Evolutionary conservation across 2,888 invertebrate species (phyloP), one percentile per base, ranked within the genome.

Genomic region (Calliphora vomitoria): DNA sequence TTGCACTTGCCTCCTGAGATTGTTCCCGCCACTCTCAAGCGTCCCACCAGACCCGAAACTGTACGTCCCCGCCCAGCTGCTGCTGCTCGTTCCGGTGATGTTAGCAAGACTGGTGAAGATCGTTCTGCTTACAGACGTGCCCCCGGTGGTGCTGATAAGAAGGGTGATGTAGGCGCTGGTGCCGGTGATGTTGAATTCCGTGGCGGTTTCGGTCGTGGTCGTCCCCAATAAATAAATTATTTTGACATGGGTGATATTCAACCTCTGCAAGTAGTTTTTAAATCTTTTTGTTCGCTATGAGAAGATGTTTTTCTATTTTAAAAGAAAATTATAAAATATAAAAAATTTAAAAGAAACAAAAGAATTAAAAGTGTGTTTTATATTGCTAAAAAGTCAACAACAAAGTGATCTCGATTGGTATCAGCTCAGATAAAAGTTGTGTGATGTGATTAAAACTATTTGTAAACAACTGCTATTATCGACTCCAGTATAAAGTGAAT

Each of bases 1-100:
- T 95, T 99, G 89, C 99, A 99, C 93, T 95, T 99, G 92, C 99
- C 99, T 10, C 97, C 99, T 89, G 99, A 99, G 96, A 99, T 99
- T 94, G 99, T 99, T 50, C 99, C 99, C 55, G 97, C 99, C 2
- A 99, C 99, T 0, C 95, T 99, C 89, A 99, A 99, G 95, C 96
- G 98, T 89, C 98, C 98, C 90, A 96, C 96, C 11, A 96, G 98
- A 89, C 95, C 97, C 4, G 98, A 98, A 94, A 96, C 98, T 3
- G 96, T 97, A 47, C 96, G 98, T 83, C 96, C 98, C 75, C 95
- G 98, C 87, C 95, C 96, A 71, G 95, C 96, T 60, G 94, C 95
- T 64, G 95, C 96, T 53, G 95, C 96, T 25, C 94, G 96, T 89
- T 94, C 95, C 89, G 96, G 97, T 92, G 96, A 97, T 92, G 94